Base-by-base conservation (phyloP, 2,113 vertebrate genomes). In the Phaetusa simplex region DNA sequence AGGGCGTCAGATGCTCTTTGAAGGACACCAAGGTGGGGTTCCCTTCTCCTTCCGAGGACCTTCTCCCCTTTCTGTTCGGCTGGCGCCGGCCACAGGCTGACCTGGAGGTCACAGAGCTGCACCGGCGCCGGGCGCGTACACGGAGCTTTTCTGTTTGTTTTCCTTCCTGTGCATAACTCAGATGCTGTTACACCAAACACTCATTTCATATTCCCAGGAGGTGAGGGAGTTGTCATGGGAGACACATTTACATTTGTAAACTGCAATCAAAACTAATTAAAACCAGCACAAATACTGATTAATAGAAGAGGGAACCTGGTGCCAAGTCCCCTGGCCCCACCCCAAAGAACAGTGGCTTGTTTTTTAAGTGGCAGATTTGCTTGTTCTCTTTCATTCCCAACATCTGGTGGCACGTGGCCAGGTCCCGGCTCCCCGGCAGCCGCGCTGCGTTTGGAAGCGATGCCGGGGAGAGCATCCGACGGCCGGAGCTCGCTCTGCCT, bases 191-290 rank as follows among this genome's bases (percentile, higher is more conserved):
- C 74, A 15, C 70, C 55, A 29, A 96, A 78, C 64, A 21, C 67
- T 90, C 45, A 38, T 79, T 88, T 81, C 67, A 5, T 14, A 69
- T 53, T 84, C 95, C 88, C 86, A 29, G 86, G 92, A 80, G 95
- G 42, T 27, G 88, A 91, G 32, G 47, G 82, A 90, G 88, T 38
- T 82, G 81, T 36, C 74, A 78, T 16, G 76, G 86, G 87, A 97
- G 88, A 90, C 43, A 66, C 42, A 87, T 92, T 94, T 97, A 81
- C 95, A 85, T 96, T 92, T 94, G 90, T 93, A 94, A 95, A 64
- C 81, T 83, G 83, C 89, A 91, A 94, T 73, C 93, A 85, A 72
- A 85, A 62, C 79, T 70, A 86, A 94, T 97, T 82, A 96, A 95
- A 94, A 38, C 70, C 43, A 70, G 47, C 52, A 78, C 66, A 95